Conservation (phyloP, 1,140 invertebrate species). For the Orius insidiosus region DNA sequence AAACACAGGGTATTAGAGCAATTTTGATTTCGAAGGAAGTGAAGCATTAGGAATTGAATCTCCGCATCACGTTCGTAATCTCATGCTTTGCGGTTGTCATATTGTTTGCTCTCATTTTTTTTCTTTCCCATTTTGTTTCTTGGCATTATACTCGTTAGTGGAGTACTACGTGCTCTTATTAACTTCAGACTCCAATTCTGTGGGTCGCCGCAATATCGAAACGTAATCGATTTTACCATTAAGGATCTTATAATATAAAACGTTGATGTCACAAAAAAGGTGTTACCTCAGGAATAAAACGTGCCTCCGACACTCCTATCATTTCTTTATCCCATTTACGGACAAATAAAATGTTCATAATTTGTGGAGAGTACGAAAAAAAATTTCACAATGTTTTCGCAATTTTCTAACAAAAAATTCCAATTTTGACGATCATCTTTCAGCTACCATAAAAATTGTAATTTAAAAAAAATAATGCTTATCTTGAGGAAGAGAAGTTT, state of each 20-base stretch:
- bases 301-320: neutral
- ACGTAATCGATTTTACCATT: no score
- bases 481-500: no score
- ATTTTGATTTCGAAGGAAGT: neutral
- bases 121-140: slow-evolving; percentile 2
- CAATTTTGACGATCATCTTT: no score
- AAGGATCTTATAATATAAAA: neutral
- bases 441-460: no score
- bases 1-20: slow-evolving; percentile 2
- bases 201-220: no score
- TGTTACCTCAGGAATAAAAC: neutral
- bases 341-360: no score
- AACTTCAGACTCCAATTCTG: neutral
- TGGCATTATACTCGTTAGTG: slow-evolving; percentile 1
- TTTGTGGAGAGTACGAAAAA: no score
- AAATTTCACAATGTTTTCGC: no score
- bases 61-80: slow-evolving; percentile 6
- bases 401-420: no score
- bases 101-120: slow-evolving; percentile 10
- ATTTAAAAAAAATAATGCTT: no score
- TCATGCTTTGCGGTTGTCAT: slow-evolving; percentile 10
- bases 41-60: slow-evolving; percentile 3
- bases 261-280: neutral
- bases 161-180: slow-evolving; percentile 3
- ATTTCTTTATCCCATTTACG: neutral